phyloP scores from a whole-genome alignment of 2,888 invertebrate species.

The Ceramica pisi region DNA sequence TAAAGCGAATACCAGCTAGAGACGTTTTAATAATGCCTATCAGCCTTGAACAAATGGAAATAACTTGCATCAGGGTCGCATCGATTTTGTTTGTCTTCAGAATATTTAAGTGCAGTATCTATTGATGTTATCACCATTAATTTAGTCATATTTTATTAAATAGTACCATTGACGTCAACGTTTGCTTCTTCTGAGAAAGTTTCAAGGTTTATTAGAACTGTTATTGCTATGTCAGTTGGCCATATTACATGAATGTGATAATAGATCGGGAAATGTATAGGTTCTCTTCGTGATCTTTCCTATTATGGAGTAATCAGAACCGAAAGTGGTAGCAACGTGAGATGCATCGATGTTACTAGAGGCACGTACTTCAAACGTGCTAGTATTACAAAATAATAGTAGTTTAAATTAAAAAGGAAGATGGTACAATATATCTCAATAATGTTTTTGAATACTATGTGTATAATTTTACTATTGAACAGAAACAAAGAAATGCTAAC shows the following conservation, averaged over 20 bases:
- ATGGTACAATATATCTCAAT: constrained; percentile 26
- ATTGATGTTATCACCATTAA: constrained; percentile 56
- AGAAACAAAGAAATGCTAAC: not conserved
- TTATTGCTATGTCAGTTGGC: constrained; percentile 13
- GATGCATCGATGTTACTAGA: constrained; percentile 23
- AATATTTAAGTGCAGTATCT: constrained; percentile 71
- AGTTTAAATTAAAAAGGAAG: constrained; percentile 22
- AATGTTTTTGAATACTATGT: not conserved
- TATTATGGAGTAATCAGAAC: constrained; percentile 54
- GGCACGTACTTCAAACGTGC: constrained; percentile 49
- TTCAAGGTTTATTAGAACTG: constrained; percentile 21
- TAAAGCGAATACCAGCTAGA: constrained; percentile 55
- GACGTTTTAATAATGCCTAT: constrained; percentile 78
- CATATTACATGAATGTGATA: constrained; percentile 3
- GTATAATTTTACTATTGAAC: not conserved
- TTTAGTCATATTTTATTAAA: constrained; percentile 44
- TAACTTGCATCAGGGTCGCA: constrained; percentile 85
- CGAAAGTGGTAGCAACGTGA: constrained; percentile 46
- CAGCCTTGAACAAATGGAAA: constrained; percentile 84
- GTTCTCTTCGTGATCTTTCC: constrained; percentile 29
- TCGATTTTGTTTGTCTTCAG: constrained; percentile 84
- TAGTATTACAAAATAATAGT: constrained; percentile 21
- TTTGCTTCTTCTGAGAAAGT: constrained; percentile 42
- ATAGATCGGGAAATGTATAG: not conserved
- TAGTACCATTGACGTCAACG: constrained; percentile 30